These are phyloP conservation scores for Macroglossus sobrinus DNA, from an alignment of 2,113 vertebrate genomes.

Conservation along the genomic window DNA sequence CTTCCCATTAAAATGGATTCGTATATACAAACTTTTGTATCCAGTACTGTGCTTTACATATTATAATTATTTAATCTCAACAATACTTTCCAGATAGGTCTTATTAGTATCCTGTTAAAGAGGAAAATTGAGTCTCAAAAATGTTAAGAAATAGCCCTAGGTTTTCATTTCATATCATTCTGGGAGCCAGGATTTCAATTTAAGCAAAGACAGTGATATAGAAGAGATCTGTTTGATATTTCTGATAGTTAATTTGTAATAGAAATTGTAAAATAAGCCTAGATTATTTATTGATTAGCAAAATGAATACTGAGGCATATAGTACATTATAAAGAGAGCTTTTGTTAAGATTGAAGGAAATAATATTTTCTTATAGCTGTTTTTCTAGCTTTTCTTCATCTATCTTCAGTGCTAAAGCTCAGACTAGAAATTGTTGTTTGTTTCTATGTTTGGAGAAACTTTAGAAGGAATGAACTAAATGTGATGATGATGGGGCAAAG, in stretches of 20 bases:
- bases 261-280: neutral
- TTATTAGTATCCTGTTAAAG: neutral
- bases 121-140: neutral
- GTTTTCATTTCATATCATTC: neutral
- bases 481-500: neutral
- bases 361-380: neutral
- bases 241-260: neutral
- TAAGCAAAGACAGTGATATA: neutral
- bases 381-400: neutral
- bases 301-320: neutral
- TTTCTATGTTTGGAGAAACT: neutral
- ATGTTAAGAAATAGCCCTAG: neutral
- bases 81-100: neutral
- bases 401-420: neutral
- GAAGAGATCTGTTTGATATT: neutral
- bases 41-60: neutral
- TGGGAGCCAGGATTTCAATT: neutral
- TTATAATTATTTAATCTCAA: neutral
- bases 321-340: too few species aligned
- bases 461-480: neutral
- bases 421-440: neutral
- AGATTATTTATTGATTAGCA: neutral
- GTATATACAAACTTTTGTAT: neutral
- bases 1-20: neutral
- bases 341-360: neutral